These are phyloP conservation scores for Bibio marci DNA, from an alignment of 2,888 invertebrate species.

Conservation along the genomic window DNA sequence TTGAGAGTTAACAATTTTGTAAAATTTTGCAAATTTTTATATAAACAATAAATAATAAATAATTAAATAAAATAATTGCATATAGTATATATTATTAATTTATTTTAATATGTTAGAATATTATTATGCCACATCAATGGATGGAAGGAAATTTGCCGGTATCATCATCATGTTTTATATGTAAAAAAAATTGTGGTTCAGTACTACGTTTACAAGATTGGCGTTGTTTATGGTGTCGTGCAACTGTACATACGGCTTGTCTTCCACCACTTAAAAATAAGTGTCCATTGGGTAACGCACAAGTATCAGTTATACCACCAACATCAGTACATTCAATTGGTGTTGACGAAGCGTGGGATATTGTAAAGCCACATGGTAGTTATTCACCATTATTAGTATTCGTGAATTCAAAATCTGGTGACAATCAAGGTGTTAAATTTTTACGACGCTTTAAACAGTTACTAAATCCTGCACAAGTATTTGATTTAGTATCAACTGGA, in stretches of 20 bases:
- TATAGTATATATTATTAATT: not conserved
- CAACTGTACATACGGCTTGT: constrained; percentile 83
- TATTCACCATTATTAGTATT: constrained; percentile 75
- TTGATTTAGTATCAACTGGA: constrained; percentile 81
- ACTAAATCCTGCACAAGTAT: constrained; percentile 93
- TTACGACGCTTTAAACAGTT: constrained; percentile 86
- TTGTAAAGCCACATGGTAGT: constrained; percentile 45
- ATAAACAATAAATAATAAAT: no score
- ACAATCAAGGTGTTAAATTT: constrained; percentile 95
- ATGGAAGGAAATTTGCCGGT: constrained; percentile 94
- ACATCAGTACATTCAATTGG: constrained; percentile 82
- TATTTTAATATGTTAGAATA: constrained; percentile 35
- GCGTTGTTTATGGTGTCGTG: constrained; percentile 92
- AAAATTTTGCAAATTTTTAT: no score
- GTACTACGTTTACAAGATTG: constrained; percentile 89
- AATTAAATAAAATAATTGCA: not conserved
- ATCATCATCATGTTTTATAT: constrained; percentile 79
- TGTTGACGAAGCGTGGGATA: constrained; percentile 82
- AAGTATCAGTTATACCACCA: constrained; percentile 87
- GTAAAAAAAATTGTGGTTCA: constrained; percentile 93
- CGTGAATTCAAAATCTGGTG: constrained; percentile 95
- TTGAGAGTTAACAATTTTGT: not conserved
- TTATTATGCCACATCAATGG: constrained; percentile 97
- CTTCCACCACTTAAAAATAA: constrained; percentile 57
- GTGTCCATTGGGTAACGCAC: constrained; percentile 76